Conservation (phyloP, 2,113 vertebrate species). For the Cnemophilus loriae region DNA sequence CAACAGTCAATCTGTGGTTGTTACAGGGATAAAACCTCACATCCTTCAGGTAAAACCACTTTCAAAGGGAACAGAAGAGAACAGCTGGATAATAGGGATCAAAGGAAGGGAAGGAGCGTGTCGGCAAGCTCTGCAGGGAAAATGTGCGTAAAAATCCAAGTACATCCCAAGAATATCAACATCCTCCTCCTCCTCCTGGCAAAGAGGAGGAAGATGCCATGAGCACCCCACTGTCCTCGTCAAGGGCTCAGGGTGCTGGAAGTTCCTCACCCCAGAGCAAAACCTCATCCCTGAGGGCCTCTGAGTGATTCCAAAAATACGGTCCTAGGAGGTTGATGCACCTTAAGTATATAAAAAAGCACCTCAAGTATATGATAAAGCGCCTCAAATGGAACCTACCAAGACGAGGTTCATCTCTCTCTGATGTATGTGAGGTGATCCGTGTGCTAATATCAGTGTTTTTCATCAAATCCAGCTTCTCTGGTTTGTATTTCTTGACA, state of each 20-base stretch:
- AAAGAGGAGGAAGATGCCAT: not conserved
- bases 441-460: not conserved
- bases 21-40: not conserved
- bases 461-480: not conserved
- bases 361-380: not conserved
- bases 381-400: not conserved
- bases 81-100: not conserved
- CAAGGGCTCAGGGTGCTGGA: not conserved
- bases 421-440: too few relatives aligned
- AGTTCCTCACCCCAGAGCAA: not conserved
- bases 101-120: not conserved
- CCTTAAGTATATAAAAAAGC: accelerated
- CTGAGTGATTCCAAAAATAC: not conserved
- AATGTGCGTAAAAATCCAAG: not conserved
- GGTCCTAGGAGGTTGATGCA: not conserved
- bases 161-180: not conserved
- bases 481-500: not conserved
- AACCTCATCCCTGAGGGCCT: not conserved
- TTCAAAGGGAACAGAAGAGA: not conserved
- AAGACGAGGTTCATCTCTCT: not conserved
- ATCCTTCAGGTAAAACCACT: not conserved
- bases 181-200: not conserved
- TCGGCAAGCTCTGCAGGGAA: not conserved
- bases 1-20: not conserved
- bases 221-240: not conserved